A percentile compares a stretch with the other conserved stretches of the same genome.
Conservation (phyloP, 2,113 vertebrate species). For the Micronycteris hirsuta region DNA sequence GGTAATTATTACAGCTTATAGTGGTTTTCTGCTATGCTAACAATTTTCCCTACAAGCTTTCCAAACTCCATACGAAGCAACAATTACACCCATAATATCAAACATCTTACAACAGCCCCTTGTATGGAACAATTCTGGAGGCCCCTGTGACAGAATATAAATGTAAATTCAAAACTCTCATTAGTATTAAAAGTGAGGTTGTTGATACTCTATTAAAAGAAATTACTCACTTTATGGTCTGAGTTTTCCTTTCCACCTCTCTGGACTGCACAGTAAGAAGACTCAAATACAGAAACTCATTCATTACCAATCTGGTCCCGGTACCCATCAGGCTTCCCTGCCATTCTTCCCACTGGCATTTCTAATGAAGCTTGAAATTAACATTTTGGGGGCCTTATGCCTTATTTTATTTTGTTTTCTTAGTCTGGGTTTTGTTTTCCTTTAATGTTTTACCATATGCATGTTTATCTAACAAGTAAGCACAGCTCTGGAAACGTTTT, state of each 20-base stretch:
- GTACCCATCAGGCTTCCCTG: not conserved
- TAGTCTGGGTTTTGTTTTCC: slow-evolving; percentile 31
- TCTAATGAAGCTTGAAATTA: slow-evolving; percentile 56
- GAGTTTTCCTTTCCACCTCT: not conserved
- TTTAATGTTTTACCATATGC: slow-evolving; percentile 41
- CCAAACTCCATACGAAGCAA: not conserved
- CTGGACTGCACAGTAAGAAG: not conserved
- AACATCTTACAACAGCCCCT: not conserved
- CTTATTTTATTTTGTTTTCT: slow-evolving; percentile 32
- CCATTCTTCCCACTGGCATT: slow-evolving; percentile 52
- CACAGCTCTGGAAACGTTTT: slow-evolving; percentile 32
- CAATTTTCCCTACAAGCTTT: not conserved
- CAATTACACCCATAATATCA: not conserved
- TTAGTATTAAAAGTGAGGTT: not conserved
- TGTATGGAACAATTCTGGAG: not conserved
- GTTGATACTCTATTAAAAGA: not conserved
- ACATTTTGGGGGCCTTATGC: not conserved
- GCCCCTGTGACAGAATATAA: not conserved
- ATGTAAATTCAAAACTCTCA: not conserved
- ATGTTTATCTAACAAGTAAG: slow-evolving; percentile 33
- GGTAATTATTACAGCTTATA: not conserved
- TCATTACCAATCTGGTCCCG: not conserved
- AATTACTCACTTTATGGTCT: not conserved
- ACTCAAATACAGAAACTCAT: not conserved
- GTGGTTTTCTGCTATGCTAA: not conserved